These are phyloP conservation scores for Vandiemenella viatica DNA, from an alignment of 2,888 invertebrate genomes.

Conservation along the genomic window DNA sequence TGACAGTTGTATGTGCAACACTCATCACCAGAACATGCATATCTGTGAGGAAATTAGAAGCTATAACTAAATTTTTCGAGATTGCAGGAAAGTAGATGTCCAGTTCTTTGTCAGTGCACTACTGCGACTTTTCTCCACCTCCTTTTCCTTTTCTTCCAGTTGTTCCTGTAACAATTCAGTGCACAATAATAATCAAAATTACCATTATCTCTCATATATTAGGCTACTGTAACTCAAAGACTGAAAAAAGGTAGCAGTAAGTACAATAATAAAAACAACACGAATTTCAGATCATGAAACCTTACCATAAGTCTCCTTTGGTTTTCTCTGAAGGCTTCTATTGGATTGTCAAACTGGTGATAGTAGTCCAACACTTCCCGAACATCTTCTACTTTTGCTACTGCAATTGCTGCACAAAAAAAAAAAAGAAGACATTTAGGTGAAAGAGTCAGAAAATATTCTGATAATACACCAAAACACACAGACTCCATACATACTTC, in stretches of 20 bases:
- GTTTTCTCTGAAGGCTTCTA: slow-evolving; percentile 81
- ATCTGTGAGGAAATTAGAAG: too few species aligned
- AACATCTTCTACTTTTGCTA: slow-evolving; percentile 83
- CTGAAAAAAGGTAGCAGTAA: too few species aligned
- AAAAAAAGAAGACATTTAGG: too few species aligned
- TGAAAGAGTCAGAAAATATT: too few species aligned
- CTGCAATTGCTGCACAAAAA: slow-evolving; percentile 58
- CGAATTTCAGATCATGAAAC: too few species aligned
- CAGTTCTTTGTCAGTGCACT: slow-evolving; percentile 12
- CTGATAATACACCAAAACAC: too few species aligned
- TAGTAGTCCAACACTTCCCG: slow-evolving; percentile 86
- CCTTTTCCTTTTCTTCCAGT: slow-evolving; percentile 24
- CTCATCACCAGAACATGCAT: too few species aligned
- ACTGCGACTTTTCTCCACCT: slow-evolving; percentile 18
- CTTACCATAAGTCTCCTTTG: slow-evolving; percentile 59
- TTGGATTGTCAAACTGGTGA: slow-evolving; percentile 83
- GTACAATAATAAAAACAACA: too few species aligned
- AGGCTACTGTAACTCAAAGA: too few species aligned
- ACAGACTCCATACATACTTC: slow-evolving; percentile 67
- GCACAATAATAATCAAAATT: too few species aligned
- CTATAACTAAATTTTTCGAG: slow-evolving; percentile 3
- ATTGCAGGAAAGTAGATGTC: slow-evolving; percentile 13
- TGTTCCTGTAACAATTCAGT: slow-evolving; percentile 25
- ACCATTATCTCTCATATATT: too few species aligned
- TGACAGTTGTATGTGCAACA: too few species aligned